Evolutionary conservation across 2,888 invertebrate species (phyloP).

Genomic region (Myopa tessellatipennis): DNA sequence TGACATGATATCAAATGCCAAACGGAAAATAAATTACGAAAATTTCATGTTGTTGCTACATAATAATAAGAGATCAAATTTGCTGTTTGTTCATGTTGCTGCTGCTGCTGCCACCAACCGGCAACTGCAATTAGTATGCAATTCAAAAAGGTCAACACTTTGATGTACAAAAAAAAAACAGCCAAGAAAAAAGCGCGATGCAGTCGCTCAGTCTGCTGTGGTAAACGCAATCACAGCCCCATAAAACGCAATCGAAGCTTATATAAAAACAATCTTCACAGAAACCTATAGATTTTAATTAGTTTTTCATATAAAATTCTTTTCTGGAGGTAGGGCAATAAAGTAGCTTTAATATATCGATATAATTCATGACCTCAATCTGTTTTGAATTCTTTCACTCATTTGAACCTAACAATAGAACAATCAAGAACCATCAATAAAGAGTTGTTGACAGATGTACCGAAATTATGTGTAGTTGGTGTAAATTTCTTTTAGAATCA

Average conservation of each 20-base stretch:
- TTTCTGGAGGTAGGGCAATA: too few species aligned
- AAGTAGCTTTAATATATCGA: too few species aligned
- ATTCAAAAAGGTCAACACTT: slow-evolving; percentile 32
- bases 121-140: not conserved
- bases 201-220: too few species aligned
- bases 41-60: slow-evolving; percentile 27
- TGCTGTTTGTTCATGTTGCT: slow-evolving; percentile 5
- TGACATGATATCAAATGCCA: slow-evolving; percentile 31
- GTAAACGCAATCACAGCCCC: not conserved
- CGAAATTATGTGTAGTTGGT: too few species aligned
- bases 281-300: slow-evolving; percentile 6
- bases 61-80: slow-evolving; percentile 29
- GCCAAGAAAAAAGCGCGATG: too few species aligned
- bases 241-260: too few species aligned
- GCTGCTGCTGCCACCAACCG: not conserved
- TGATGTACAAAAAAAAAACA: not conserved
- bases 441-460: too few species aligned
- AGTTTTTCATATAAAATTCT: not conserved
- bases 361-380: too few species aligned
- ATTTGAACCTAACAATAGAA: not conserved
- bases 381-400: not conserved
- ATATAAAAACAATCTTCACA: too few species aligned
- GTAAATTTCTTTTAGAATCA: too few species aligned
- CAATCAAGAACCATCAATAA: too few species aligned
- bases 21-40: slow-evolving; percentile 34